These are phyloP conservation scores for Callopanchax toddi DNA, from an alignment of 2,113 vertebrate species.

Conservation along the genomic window DNA sequence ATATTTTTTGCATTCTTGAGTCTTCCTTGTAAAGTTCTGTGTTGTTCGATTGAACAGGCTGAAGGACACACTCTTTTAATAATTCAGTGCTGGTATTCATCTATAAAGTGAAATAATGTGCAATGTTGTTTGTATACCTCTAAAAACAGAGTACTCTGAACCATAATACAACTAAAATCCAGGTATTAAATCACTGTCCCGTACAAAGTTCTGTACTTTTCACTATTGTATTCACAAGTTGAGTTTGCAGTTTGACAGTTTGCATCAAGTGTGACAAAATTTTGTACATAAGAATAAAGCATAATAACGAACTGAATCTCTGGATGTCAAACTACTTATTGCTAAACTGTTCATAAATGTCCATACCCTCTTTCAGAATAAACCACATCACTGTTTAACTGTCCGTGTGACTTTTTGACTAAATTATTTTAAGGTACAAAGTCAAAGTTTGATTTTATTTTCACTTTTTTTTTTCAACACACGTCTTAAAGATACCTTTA, in stretches of 20 bases:
- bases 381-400: slow-evolving; percentile 54
- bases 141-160: background rate
- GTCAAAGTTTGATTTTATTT: no score
- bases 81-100: slow-evolving; percentile 2
- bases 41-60: slow-evolving; percentile 16
- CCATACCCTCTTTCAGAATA: slow-evolving; percentile 50
- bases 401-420: background rate
- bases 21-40: slow-evolving; percentile 53
- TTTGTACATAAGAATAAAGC: slow-evolving; percentile 37
- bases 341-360: slow-evolving; percentile 35
- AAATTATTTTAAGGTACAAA: background rate
- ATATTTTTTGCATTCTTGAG: slow-evolving; percentile 29
- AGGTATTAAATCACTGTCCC: background rate
- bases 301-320: slow-evolving; percentile 36
- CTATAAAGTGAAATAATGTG: slow-evolving; percentile 1
- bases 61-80: slow-evolving; percentile 4
- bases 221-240: slow-evolving; percentile 1
- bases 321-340: slow-evolving; percentile 41
- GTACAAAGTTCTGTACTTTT: background rate
- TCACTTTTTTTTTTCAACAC: no score
- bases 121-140: background rate
- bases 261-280: slow-evolving; percentile 12
- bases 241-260: slow-evolving; percentile 11
- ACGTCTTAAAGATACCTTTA: no score
- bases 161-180: slow-evolving; percentile 9